Evolutionary conservation across 1,140 invertebrate genomes (phyloP).

Genomic region (Oreohelix idahoensis): DNA sequence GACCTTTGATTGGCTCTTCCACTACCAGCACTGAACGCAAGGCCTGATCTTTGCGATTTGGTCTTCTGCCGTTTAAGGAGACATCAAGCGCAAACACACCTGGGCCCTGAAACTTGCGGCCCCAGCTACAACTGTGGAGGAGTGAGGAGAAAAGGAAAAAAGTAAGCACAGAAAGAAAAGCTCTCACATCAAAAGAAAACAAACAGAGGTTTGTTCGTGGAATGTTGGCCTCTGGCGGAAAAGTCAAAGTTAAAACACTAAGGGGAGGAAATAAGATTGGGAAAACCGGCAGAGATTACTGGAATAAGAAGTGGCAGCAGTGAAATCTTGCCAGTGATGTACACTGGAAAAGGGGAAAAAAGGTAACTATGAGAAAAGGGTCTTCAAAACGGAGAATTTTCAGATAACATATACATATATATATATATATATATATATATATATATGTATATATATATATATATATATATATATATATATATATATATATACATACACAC

Average conservation of each 20-base stretch:
- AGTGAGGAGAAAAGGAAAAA: background rate
- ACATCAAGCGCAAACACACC: constrained; percentile 36
- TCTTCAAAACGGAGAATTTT: no score
- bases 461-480: no score
- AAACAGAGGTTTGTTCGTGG: constrained; percentile 9
- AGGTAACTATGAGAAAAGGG: no score
- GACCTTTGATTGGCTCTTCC: constrained; percentile 45
- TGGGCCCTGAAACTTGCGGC: constrained; percentile 4
- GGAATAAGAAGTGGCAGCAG: no score
- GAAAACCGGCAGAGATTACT: background rate
- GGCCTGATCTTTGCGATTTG: background rate
- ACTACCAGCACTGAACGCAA: constrained; percentile 41
- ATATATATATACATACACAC: no score
- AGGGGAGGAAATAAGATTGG: constrained; percentile 1
- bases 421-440: no score
- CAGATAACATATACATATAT: no score
- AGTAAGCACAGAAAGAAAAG: constrained; percentile 27
- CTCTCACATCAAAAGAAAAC: constrained; percentile 34
- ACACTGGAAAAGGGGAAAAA: no score
- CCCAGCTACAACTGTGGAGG: constrained; percentile 38
- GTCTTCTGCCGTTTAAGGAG: constrained; percentile 22
- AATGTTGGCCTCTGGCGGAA: background rate
- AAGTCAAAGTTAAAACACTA: constrained; percentile 21
- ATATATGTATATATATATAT: no score
- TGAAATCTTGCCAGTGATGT: no score